Evolutionary conservation across 2,113 vertebrate genomes (phyloP), one percentile per base, ranked within the genome.

Genomic region (Pongo abelii): DNA sequence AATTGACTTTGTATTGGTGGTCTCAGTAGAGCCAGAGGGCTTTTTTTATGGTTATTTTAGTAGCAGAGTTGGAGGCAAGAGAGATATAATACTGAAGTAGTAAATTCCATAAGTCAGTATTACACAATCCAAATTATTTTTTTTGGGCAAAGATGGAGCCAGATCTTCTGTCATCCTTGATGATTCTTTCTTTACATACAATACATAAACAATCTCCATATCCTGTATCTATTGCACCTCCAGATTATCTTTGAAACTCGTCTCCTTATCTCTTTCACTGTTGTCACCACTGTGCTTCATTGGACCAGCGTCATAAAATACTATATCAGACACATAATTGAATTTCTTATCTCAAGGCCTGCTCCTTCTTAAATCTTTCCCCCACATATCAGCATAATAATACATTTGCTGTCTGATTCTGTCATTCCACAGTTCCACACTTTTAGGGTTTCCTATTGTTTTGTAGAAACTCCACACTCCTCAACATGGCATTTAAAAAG

Each of bases 1-100:
- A 98, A 98, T 83, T 96, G 83, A 97, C 96, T 97, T 95, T 90
- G 35, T 77, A 57, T 27, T 95, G 87, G 92, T 97, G 93, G 61
- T 93, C 96, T 85, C 93, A 69, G 43, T 77, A 93, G 89, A 96
- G 27, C 22, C 59, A 55, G 50, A 43, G 17, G 43, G 72, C 64
- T 27, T 12, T 84, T 75, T 52, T 18, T 35, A 86, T 75, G 67
- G 38, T 87, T 79, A 96, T 93, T 97, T 96, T 87, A 98, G 64
- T 69, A 94, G 70, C 69, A 89, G 64, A 96, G 94, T n/a, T 96
- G 70, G 59, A 97, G 38, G 38, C 22, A 67, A 93, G 46, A 84
- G 52, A 84, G 20, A 93, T 48, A 77, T 84, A 72, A 93, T 96
- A 95, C 55, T 81, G 22, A 94, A 96, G 52, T 40, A 70, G 17